phyloP scores from a whole-genome alignment of 2,888 invertebrate species.

The Noctuana brunneofusca region DNA sequence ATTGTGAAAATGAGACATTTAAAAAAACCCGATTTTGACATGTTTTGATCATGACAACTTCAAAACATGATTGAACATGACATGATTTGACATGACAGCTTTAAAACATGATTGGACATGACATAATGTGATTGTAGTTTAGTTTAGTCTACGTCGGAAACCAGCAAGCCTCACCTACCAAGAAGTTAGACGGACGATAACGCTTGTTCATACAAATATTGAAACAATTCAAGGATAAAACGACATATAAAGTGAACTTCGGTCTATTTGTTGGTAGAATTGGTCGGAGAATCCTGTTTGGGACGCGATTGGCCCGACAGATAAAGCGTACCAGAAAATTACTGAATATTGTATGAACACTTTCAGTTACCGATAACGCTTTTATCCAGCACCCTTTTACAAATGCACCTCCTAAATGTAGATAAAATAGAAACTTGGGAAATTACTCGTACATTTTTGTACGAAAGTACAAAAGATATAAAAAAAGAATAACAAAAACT shows the following conservation, averaged over 20 bases:
- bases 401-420: constrained; percentile 1
- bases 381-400: constrained; percentile 5
- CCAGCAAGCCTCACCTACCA: too few relatives aligned
- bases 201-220: constrained; percentile 1
- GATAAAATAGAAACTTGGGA: neutral
- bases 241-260: constrained; percentile 2
- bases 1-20: neutral
- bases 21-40: too few relatives aligned
- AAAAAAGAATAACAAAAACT: neutral
- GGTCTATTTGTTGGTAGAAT: constrained; percentile 6
- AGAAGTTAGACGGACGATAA: too few relatives aligned
- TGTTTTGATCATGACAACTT: too few relatives aligned
- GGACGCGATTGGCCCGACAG: constrained; percentile 3
- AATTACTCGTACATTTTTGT: neutral
- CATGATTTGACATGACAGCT: too few relatives aligned
- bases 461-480: neutral
- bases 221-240: constrained; percentile 2
- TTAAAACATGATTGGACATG: too few relatives aligned
- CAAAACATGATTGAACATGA: too few relatives aligned
- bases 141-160: neutral
- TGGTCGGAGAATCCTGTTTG: constrained; percentile 4
- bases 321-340: constrained; percentile 10
- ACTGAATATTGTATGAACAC: constrained; percentile 20
- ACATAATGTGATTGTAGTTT: too few relatives aligned
- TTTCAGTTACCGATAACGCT: constrained; percentile 7